These are phyloP conservation scores for Nomia melanderi DNA, from an alignment of 1,140 invertebrate species.

Conservation along the genomic window DNA sequence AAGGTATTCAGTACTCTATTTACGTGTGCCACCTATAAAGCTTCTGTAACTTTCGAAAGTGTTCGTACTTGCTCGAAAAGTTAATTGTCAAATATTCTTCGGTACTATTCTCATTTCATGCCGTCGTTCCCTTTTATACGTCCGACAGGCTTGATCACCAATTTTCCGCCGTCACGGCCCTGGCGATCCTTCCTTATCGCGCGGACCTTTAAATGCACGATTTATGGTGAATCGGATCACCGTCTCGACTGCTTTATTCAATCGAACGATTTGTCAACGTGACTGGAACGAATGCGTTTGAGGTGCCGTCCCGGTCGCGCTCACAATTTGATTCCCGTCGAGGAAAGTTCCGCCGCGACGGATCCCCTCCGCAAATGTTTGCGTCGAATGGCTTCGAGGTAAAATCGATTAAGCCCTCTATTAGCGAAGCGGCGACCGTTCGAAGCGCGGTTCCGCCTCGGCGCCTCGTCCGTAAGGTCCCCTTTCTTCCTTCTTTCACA, in stretches of 20 bases:
- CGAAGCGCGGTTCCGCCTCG: not conserved
- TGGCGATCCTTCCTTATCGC: not conserved
- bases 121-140: too few species aligned
- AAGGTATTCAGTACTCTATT: too few species aligned
- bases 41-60: too few species aligned
- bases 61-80: too few species aligned
- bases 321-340: not conserved
- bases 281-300: not conserved
- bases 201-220: not conserved
- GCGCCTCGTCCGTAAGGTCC: not conserved
- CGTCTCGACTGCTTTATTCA: not conserved
- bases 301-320: not conserved
- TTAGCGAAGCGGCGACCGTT: not conserved
- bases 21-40: too few species aligned
- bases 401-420: constrained; percentile 28
- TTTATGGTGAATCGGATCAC: not conserved
- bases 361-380: constrained; percentile 26
- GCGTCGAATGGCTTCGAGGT: not conserved
- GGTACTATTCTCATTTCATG: too few species aligned
- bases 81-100: too few species aligned
- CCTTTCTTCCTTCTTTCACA: too few species aligned
- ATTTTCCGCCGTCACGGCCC: not conserved
- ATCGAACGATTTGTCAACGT: not conserved
- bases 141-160: not conserved
- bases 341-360: not conserved